These are phyloP conservation scores for Propsilocerus akamusi DNA, from an alignment of 1,140 invertebrate species.

Conservation along the genomic window DNA sequence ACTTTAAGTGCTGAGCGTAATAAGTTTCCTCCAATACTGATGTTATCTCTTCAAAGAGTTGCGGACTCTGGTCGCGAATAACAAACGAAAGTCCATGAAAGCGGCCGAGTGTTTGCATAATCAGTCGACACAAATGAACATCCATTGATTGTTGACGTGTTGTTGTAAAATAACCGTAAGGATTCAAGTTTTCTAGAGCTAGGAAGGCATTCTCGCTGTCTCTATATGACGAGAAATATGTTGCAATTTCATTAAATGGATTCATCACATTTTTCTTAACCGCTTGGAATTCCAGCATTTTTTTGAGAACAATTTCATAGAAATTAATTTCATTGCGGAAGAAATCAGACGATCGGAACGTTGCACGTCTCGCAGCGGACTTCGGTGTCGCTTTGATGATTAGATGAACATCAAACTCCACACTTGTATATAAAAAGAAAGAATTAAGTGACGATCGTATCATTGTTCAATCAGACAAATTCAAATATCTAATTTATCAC, in stretches of 20 bases:
- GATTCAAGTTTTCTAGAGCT: slow-evolving; percentile 38
- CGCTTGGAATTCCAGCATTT: slow-evolving; percentile 29
- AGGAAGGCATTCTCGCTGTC: slow-evolving; percentile 47
- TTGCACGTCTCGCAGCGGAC: slow-evolving; percentile 35
- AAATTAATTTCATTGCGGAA: slow-evolving; percentile 47
- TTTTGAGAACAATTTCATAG: slow-evolving; percentile 35
- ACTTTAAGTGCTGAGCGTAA: slow-evolving; percentile 30
- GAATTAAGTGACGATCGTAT: slow-evolving; percentile 11
- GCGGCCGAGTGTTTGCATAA: slow-evolving; percentile 37
- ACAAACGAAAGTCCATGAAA: slow-evolving; percentile 50
- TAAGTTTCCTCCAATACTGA: slow-evolving; percentile 32
- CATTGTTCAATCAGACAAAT: background rate
- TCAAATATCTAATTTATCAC: background rate
- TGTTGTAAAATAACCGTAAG: slow-evolving; percentile 28
- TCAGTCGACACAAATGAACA: slow-evolving; percentile 26
- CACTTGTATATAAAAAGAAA: background rate
- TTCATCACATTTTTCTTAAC: slow-evolving; percentile 23
- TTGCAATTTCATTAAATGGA: slow-evolving; percentile 30
- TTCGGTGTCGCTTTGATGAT: slow-evolving; percentile 42
- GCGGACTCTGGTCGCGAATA: slow-evolving; percentile 37
- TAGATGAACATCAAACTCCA: slow-evolving; percentile 22
- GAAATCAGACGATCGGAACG: slow-evolving; percentile 43
- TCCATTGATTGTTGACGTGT: slow-evolving; percentile 31
- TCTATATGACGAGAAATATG: slow-evolving; percentile 28
- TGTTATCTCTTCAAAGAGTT: slow-evolving; percentile 30